Evolutionary conservation across 2,113 vertebrate species (phyloP), one percentile per base, ranked within the genome.

Genomic region (Grammomys dolichurus): DNA sequence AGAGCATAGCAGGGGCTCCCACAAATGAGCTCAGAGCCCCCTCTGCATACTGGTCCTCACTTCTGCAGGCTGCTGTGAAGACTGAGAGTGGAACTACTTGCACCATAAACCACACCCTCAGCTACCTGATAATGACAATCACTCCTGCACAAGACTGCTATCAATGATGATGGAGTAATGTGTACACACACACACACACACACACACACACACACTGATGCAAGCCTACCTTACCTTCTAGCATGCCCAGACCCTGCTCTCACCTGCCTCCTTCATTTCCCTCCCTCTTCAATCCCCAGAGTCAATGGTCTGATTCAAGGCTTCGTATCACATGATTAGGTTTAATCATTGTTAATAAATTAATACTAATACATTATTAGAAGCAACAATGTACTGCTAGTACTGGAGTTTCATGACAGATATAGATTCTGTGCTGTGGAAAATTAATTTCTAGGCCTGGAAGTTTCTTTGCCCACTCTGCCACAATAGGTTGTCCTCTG

Each of bases 301-400:
- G 86, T 43, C 72, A 75, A 48, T 72, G 75, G 28, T 75, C 94
- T 85, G 16, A 46, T 69, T 87, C 91, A 82, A 86, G 36, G 13
- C 82, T 93, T 73, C n/a, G 69, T 40, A 91, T 91, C 46, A 63
- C 19, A 51, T n/a, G 51, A n/a, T 92, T 33, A 31, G 28, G 70
- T 76, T 75, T 93, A 77, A 87, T 78, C 16, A 90, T 85, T 72
- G 48, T 87, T 73, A 92, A 88, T 63, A 88, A 90, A 26, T 95
- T 40, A 73, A 46, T 40, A 70, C 78, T 91, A 58, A 58, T 67
- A 16, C 65, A 54, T 58, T 40, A 40, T 91, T 20, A 51, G 33
- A 8, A 63, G 69, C 72, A 75, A 48, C 72, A 60, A 65, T 28
- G 9, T 81, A 85, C 65, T 67, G 20, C 77, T 51, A 13, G 24